Evolutionary conservation across 2,113 vertebrate genomes (phyloP).

Genomic region (Ctenomys sociabilis): DNA sequence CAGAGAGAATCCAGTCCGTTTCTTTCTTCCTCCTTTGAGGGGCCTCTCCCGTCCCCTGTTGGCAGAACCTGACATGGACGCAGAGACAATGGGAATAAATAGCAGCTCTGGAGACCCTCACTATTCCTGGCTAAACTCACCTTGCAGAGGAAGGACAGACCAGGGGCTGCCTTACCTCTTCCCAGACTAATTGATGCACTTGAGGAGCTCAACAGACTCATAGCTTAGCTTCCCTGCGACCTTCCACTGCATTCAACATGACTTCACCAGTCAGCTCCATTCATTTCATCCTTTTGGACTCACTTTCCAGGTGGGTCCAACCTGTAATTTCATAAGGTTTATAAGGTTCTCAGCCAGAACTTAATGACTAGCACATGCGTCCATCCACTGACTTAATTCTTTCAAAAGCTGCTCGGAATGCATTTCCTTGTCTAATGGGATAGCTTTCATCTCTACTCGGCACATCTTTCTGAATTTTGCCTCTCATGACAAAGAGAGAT

Average conservation of each 20-base stretch:
- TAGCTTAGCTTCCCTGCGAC: not conserved
- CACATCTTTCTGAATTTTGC: not conserved
- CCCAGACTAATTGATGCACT: not conserved
- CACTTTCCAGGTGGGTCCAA: not conserved
- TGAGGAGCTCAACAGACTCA: not conserved
- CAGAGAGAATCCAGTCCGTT: not conserved
- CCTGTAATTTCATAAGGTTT: not conserved
- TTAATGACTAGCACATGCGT: not conserved
- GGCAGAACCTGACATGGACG: not conserved
- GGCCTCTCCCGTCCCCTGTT: fast-evolving
- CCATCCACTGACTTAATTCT: not conserved
- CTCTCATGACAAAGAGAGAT: not conserved
- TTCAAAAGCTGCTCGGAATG: not conserved
- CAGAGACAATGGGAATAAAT: not conserved
- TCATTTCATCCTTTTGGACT: not conserved
- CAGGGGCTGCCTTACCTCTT: not conserved
- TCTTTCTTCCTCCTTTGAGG: not conserved
- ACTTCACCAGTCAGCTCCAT: not conserved
- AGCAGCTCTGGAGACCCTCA: not conserved
- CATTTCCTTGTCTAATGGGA: not conserved
- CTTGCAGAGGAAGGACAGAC: not conserved
- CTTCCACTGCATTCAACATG: not conserved
- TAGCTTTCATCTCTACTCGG: not conserved
- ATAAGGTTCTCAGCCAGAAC: not conserved
- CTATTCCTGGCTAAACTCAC: not conserved